These are phyloP conservation scores for Stenodera caucasica DNA, from an alignment of 2,888 invertebrate species.

Conservation along the genomic window DNA sequence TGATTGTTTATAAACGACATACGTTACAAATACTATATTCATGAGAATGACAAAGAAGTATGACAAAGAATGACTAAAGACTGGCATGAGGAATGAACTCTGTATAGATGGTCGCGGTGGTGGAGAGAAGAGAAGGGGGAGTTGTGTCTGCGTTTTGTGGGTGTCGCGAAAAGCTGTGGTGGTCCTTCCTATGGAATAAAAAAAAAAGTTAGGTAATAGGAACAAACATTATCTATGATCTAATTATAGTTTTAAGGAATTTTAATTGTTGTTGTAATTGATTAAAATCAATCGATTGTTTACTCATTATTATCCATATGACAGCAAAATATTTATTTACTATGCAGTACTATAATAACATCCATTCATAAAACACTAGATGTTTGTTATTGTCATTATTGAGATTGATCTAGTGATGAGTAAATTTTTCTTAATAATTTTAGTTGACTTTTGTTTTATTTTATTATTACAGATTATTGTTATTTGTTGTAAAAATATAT, in stretches of 20 bases:
- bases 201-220: constrained; percentile 46
- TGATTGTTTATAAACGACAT: constrained; percentile 8
- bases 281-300: constrained; percentile 25
- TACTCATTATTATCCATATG: constrained; percentile 38
- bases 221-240: constrained; percentile 28
- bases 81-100: constrained; percentile 13
- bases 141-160: constrained; percentile 51
- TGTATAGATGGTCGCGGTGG: constrained; percentile 14
- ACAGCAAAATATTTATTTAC: constrained; percentile 55
- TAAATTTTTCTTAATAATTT: constrained; percentile 3
- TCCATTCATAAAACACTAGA: constrained; percentile 52
- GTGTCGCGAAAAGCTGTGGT: constrained; percentile 50
- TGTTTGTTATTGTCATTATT: constrained; percentile 41
- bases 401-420: constrained; percentile 17
- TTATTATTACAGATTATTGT: background rate
- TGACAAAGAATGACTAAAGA: constrained; percentile 9
- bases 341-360: constrained; percentile 48
- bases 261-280: constrained; percentile 21
- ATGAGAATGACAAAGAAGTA: constrained; percentile 8
- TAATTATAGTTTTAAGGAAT: constrained; percentile 23
- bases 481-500: background rate
- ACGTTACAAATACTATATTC: background rate
- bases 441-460: background rate
- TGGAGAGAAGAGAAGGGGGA: constrained; percentile 35
- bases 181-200: constrained; percentile 47